Conservation (phyloP, 2,888 invertebrate genomes). For the Octonoba sinensis region DNA sequence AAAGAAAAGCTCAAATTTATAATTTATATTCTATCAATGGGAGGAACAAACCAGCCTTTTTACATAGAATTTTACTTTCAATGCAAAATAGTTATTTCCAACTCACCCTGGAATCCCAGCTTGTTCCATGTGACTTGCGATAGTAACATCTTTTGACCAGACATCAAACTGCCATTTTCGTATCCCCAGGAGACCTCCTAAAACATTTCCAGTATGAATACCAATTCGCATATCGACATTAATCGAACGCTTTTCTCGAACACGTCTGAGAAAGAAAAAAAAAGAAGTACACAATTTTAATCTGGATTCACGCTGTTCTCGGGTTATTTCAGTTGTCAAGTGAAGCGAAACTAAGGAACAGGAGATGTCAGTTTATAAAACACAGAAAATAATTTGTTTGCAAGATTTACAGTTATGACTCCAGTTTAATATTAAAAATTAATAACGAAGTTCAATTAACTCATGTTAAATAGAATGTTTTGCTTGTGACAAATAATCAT, state of each 20-base stretch:
- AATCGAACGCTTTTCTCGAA: conserved; percentile 82
- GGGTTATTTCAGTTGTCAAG: too few relatives aligned
- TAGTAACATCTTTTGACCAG: conserved; percentile 89
- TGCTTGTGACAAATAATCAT: too few relatives aligned
- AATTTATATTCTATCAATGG: too few relatives aligned
- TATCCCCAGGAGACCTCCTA: conserved; percentile 91
- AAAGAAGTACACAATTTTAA: not conserved
- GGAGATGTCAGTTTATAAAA: too few relatives aligned
- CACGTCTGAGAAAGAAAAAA: conserved; percentile 32
- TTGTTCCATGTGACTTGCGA: conserved; percentile 95
- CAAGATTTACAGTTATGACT: too few relatives aligned
- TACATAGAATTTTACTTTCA: too few relatives aligned
- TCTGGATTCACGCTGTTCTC: not conserved
- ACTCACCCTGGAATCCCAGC: conserved; percentile 91
- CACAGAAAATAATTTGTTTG: too few relatives aligned
- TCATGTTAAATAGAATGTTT: too few relatives aligned
- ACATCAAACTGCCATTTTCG: conserved; percentile 97
- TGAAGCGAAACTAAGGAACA: too few relatives aligned
- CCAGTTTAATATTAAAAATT: too few relatives aligned
- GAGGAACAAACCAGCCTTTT: too few relatives aligned
- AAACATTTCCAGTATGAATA: conserved; percentile 90
- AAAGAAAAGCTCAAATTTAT: not conserved
- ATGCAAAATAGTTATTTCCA: conserved; percentile 69
- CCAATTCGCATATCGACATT: conserved; percentile 97
- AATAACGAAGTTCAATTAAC: too few relatives aligned